Evolutionary conservation across 1,140 invertebrate species (phyloP).

Genomic region (Heterodera schachtii): DNA sequence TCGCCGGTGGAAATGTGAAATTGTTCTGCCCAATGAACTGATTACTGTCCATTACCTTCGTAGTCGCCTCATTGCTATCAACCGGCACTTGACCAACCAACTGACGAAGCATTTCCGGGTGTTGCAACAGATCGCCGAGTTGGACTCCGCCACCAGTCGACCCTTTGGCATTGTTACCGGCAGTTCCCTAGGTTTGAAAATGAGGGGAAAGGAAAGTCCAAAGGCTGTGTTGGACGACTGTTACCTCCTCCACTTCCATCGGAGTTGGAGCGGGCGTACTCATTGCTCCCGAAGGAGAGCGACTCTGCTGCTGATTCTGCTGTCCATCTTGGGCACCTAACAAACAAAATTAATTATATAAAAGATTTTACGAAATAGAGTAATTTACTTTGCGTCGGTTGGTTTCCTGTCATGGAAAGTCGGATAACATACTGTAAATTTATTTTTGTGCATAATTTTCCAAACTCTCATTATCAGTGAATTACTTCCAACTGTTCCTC

Average conservation of each 20-base stretch:
- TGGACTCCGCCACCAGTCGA: background rate
- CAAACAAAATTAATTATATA: background rate
- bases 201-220: background rate
- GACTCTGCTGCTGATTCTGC: slow-evolving; percentile 27
- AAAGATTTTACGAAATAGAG: too few relatives aligned
- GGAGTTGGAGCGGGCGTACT: slow-evolving; percentile 25
- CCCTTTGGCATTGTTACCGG: background rate
- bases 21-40: background rate
- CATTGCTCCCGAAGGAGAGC: slow-evolving; percentile 23
- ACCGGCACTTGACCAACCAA: background rate
- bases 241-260: slow-evolving; percentile 26
- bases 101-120: slow-evolving; percentile 1
- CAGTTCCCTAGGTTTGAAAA: background rate
- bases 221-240: background rate
- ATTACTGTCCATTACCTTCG: background rate
- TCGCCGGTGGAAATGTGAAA: too few relatives aligned
- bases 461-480: background rate
- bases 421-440: background rate
- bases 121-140: background rate
- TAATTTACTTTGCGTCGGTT: background rate
- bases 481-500: slow-evolving; percentile 18
- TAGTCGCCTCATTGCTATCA: background rate
- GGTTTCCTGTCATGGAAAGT: background rate
- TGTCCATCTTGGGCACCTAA: slow-evolving; percentile 1
- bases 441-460: background rate